Evolutionary conservation across 92 coral and sea anemone species (phyloP).

Genomic region (Palythoa grandiflora): DNA sequence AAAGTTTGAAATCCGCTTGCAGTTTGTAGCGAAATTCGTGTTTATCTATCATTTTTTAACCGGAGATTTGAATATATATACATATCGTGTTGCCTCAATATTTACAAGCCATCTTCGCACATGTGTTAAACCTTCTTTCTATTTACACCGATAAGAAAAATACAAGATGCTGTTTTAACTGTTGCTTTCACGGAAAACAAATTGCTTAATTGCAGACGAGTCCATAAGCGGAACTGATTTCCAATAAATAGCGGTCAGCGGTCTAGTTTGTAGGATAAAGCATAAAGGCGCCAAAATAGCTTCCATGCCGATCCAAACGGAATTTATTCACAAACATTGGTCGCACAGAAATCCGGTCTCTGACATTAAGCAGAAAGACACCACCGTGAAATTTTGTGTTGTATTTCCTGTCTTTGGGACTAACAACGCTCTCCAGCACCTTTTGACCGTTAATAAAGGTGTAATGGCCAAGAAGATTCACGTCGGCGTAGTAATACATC

Average conservation of each 20-base stretch:
- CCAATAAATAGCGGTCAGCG: no score
- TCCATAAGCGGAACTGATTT: background rate
- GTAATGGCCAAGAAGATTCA: conserved; percentile 50
- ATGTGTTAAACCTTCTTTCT: background rate
- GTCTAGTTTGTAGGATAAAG: conserved; percentile 48
- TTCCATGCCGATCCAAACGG: conserved; percentile 24
- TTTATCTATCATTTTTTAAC: background rate
- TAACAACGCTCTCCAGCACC: conserved; percentile 58
- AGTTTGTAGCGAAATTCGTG: background rate
- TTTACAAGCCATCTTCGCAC: background rate
- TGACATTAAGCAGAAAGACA: conserved; percentile 68
- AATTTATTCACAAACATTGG: conserved; percentile 40
- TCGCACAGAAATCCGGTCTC: conserved; percentile 69
- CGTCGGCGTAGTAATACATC: conserved; percentile 65
- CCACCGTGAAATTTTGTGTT: conserved; percentile 88
- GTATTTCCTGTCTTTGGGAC: conserved; percentile 32
- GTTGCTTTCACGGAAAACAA: background rate
- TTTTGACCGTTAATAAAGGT: conserved; percentile 61
- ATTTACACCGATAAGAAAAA: background rate
- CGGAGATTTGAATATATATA: background rate
- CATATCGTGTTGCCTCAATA: background rate
- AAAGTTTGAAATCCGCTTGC: background rate
- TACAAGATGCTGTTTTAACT: background rate
- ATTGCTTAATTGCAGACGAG: background rate
- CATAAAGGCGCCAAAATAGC: conserved; percentile 85